phyloP scores from a whole-genome alignment of 2,113 vertebrate species.

The Nanorana parkeri region DNA sequence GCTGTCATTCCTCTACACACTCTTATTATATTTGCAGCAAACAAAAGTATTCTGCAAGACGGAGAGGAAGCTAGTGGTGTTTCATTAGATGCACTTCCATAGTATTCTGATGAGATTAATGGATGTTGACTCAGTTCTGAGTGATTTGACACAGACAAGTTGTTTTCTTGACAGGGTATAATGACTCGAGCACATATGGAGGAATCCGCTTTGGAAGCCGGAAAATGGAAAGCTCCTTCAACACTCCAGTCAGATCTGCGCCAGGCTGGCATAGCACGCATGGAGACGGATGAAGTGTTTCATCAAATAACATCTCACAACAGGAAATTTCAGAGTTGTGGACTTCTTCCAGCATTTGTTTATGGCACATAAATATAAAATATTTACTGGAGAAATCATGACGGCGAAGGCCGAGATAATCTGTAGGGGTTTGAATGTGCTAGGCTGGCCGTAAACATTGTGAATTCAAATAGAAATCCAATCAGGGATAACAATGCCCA shows the following conservation, averaged over 20 bases:
- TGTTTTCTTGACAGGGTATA: conserved; percentile 36
- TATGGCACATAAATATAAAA: no score
- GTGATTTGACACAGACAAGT: conserved; percentile 39
- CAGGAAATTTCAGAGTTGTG: no score
- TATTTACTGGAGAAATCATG: no score
- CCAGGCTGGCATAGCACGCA: not conserved
- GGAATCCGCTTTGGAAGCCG: conserved; percentile 19
- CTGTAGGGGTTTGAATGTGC: no score
- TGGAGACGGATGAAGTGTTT: not conserved
- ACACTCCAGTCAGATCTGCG: not conserved
- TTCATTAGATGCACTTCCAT: not conserved
- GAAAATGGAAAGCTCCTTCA: conserved; percentile 9
- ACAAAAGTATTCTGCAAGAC: not conserved
- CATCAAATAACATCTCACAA: not conserved
- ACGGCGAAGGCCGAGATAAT: no score
- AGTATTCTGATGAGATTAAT: conserved; percentile 29
- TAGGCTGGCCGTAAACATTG: no score
- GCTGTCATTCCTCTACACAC: conserved; percentile 3
- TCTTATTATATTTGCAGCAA: not conserved
- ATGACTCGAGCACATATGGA: conserved; percentile 38
- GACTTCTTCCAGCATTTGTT: no score
- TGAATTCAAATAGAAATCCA: no score
- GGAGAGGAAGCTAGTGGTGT: not conserved
- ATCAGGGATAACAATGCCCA: no score
- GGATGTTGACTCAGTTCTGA: conserved; percentile 41